Evolutionary conservation across 1,140 invertebrate genomes (phyloP).

Genomic region (Drosophila asahinai): DNA sequence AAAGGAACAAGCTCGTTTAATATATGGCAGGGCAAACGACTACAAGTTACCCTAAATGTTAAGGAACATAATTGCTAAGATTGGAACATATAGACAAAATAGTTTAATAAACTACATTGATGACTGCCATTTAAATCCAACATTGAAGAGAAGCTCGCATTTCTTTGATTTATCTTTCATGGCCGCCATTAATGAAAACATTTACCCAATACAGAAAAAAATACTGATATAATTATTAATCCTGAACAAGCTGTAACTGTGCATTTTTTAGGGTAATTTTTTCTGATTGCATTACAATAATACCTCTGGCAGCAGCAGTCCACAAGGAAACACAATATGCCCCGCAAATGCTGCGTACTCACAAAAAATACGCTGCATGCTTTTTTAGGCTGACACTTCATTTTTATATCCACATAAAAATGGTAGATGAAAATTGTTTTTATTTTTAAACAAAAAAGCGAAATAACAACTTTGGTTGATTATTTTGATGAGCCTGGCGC

Average conservation of each 20-base stretch:
- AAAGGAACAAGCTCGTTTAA: slow-evolving; percentile 19
- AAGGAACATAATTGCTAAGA: neutral
- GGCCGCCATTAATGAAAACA: slow-evolving; percentile 6
- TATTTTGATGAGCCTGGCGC: slow-evolving; percentile 73
- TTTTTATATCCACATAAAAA: slow-evolving; percentile 76
- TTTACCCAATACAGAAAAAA: neutral
- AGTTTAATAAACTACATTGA: neutral
- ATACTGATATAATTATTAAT: slow-evolving; percentile 33
- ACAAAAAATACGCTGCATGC: slow-evolving; percentile 43
- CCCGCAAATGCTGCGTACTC: neutral
- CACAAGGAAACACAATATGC: slow-evolving; percentile 25
- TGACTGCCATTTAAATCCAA: neutral
- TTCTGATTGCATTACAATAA: slow-evolving; percentile 28
- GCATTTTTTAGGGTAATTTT: slow-evolving; percentile 18
- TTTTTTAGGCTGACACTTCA: slow-evolving; percentile 70
- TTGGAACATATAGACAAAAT: neutral
- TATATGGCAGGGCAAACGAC: slow-evolving; percentile 11
- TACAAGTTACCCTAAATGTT: slow-evolving; percentile 23
- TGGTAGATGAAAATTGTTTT: slow-evolving; percentile 69
- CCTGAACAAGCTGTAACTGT: slow-evolving; percentile 7
- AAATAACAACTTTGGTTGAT: slow-evolving; percentile 74
- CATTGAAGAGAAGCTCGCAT: slow-evolving; percentile 1
- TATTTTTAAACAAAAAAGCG: slow-evolving; percentile 54
- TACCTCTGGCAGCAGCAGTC: neutral
- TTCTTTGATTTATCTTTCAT: slow-evolving; percentile 12